Conservation (phyloP, 2,888 invertebrate genomes). For the Ommatoiulus sabulosus region DNA sequence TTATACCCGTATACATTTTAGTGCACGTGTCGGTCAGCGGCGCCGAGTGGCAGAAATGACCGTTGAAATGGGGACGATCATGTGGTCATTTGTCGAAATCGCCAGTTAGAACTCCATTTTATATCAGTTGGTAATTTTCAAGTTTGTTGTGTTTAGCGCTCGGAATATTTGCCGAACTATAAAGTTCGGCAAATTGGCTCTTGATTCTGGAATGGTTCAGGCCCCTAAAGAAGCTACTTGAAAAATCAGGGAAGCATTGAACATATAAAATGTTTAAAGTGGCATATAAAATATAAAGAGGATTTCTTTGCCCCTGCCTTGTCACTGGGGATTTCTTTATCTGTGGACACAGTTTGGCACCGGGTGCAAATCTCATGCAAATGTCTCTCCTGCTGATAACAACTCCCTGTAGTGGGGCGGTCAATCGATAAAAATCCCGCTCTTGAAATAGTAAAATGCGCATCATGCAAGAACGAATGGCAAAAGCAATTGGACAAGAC, state of each 20-base stretch:
- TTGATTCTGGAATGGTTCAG: conserved; percentile 22
- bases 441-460: conserved; percentile 32
- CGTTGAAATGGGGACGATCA: background rate
- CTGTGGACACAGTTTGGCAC: conserved; percentile 53
- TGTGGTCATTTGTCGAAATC: conserved; percentile 43
- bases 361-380: conserved; percentile 53
- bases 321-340: conserved; percentile 53
- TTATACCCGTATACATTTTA: background rate
- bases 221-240: conserved; percentile 47
- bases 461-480: conserved; percentile 36
- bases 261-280: conserved; percentile 49
- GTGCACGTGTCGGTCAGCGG: background rate
- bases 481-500: conserved; percentile 38
- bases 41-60: background rate
- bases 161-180: conserved; percentile 16
- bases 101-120: conserved; percentile 31
- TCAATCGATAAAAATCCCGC: conserved; percentile 52
- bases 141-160: conserved; percentile 43
- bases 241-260: conserved; percentile 50
- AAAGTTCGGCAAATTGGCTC: conserved; percentile 43
- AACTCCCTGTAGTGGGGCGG: conserved; percentile 47
- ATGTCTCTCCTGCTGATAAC: conserved; percentile 53
- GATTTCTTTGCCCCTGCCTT: conserved; percentile 50
- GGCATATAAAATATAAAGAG: conserved; percentile 52
- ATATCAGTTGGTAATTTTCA: conserved; percentile 35